Conservation (phyloP, 2,797 vertebrate genomes). For the Enteromius trimaculatus region DNA sequence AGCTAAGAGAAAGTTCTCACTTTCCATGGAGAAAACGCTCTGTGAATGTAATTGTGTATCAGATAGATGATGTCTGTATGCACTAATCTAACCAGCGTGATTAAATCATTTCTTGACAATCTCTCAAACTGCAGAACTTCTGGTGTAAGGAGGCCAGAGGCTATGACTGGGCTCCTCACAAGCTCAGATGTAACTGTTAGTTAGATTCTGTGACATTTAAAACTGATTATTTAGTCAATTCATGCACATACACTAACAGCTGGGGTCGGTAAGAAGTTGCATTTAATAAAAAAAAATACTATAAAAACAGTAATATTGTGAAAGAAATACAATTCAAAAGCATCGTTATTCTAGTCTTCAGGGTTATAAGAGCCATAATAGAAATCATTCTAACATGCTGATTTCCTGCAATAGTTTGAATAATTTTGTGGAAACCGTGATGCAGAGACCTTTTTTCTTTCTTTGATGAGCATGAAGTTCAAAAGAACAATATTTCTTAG, state of each 20-base stretch:
- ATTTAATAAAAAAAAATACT: neutral
- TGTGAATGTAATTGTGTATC: neutral
- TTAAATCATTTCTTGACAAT: neutral
- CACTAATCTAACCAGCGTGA: neutral
- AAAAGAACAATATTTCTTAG: neutral
- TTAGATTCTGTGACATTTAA: neutral
- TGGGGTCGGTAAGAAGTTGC: neutral
- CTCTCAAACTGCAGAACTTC: constrained; percentile 1
- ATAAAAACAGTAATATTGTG: neutral
- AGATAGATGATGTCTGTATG: neutral
- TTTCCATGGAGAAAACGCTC: neutral
- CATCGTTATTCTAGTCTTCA: neutral
- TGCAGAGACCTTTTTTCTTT: neutral
- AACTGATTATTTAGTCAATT: neutral
- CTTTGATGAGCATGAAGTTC: neutral
- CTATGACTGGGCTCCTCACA: neutral
- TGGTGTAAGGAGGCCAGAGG: neutral
- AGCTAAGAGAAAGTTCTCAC: neutral
- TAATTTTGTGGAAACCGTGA: neutral
- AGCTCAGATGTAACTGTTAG: too few species aligned
- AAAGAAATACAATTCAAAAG: neutral
- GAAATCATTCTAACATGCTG: neutral
- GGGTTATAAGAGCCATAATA: too few species aligned
- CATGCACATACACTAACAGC: neutral
- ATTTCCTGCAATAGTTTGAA: neutral